phyloP scores from a whole-genome alignment of 2,888 invertebrate genomes.

The Archips xylosteana region DNA sequence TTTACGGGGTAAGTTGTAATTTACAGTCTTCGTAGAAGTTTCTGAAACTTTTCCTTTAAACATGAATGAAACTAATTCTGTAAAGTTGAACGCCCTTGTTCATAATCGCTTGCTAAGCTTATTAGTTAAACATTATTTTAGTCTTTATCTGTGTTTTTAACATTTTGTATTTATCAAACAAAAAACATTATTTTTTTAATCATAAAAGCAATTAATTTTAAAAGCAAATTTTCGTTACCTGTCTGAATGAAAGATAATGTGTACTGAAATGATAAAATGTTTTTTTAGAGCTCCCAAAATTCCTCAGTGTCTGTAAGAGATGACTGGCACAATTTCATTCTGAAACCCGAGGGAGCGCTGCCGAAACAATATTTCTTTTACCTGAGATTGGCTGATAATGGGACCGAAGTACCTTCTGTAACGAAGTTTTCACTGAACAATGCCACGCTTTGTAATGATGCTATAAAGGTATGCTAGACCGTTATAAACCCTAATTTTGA shows the following conservation, averaged over 20 bases:
- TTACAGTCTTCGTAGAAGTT: neutral
- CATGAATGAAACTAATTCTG: neutral
- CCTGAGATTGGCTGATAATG: slow-evolving; percentile 50
- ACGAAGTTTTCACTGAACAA: slow-evolving; percentile 64
- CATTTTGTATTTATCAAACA: no score
- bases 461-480: slow-evolving; percentile 63
- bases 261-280: neutral
- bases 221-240: no score
- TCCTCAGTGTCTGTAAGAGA: slow-evolving; percentile 51
- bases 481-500: neutral
- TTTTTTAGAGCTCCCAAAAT: slow-evolving; percentile 59
- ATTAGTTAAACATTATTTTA: no score
- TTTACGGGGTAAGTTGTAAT: slow-evolving; percentile 64
- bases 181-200: no score
- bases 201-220: no score
- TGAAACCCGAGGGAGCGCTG: slow-evolving; percentile 54
- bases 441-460: slow-evolving; percentile 65
- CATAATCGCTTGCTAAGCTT: neutral
- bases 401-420: slow-evolving; percentile 61
- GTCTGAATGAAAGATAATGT: no score
- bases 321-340: slow-evolving; percentile 54
- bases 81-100: neutral
- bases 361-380: slow-evolving; percentile 63
- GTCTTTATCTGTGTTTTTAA: no score
- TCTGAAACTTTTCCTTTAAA: neutral